These are phyloP conservation scores for Diadophis punctatus DNA, from an alignment of 2,113 vertebrate genomes.

Conservation along the genomic window DNA sequence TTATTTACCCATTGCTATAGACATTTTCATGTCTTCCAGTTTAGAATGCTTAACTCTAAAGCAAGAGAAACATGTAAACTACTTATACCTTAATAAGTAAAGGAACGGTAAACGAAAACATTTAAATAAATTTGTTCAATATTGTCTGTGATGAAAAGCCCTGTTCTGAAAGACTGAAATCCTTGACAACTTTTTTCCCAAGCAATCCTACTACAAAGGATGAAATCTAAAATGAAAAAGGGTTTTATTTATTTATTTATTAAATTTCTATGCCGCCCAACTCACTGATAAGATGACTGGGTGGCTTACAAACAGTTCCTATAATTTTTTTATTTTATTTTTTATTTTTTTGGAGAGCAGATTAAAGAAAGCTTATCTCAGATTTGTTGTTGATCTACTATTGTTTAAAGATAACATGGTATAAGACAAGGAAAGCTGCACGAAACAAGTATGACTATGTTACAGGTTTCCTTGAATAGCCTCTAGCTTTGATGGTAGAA, in stretches of 20 bases:
- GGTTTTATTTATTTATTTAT: background rate
- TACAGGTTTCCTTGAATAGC: background rate
- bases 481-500: background rate
- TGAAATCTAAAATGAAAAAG: background rate
- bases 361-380: background rate
- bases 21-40: background rate
- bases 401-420: background rate
- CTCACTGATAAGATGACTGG: background rate
- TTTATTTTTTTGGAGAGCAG: background rate
- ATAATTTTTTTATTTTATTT: background rate
- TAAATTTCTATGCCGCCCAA: background rate
- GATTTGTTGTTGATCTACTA: background rate
- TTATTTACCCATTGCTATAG: background rate
- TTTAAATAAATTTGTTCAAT: background rate
- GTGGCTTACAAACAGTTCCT: background rate
- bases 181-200: background rate
- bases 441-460: background rate
- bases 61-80: background rate
- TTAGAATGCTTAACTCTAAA: background rate
- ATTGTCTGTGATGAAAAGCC: background rate
- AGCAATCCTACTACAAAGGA: background rate
- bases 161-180: background rate
- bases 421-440: background rate
- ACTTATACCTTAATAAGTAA: background rate
- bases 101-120: background rate